A percentile compares a stretch with the other conserved stretches of the same genome.
Conservation (phyloP, 1,140 invertebrate species). For the Bombyx mandarina region DNA sequence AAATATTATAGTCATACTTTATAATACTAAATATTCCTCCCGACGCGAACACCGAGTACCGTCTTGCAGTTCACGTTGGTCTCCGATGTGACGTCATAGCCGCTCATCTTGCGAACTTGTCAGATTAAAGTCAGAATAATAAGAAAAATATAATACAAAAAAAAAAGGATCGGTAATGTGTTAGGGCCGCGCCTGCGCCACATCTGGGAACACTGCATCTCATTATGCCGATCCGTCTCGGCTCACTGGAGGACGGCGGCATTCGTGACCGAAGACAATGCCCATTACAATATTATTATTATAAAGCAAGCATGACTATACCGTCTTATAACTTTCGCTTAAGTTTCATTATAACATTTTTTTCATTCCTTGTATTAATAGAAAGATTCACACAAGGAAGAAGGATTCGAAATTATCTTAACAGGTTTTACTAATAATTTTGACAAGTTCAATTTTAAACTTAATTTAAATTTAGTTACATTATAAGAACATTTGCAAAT, state of each 20-base stretch:
- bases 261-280: slow-evolving; percentile 22
- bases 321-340: not conserved
- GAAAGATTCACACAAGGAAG: no score
- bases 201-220: slow-evolving; percentile 65
- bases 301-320: not conserved
- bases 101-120: no score
- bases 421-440: no score
- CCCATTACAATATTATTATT: slow-evolving; percentile 16
- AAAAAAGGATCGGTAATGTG: slow-evolving; percentile 27
- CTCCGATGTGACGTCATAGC: no score
- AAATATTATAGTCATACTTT: no score
- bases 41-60: no score
- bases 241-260: slow-evolving; percentile 34
- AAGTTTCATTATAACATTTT: not conserved
- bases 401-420: no score
- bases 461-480: no score
- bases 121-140: slow-evolving; percentile 12
- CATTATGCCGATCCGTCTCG: slow-evolving; percentile 59
- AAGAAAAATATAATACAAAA: slow-evolving; percentile 49
- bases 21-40: no score
- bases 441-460: no score
- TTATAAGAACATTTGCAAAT: no score
- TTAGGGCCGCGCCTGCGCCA: slow-evolving; percentile 57
- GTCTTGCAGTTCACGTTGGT: no score
- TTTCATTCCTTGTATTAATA: not conserved